Conservation (phyloP, 1,140 invertebrate species). For the Heliconius hewitsoni region DNA sequence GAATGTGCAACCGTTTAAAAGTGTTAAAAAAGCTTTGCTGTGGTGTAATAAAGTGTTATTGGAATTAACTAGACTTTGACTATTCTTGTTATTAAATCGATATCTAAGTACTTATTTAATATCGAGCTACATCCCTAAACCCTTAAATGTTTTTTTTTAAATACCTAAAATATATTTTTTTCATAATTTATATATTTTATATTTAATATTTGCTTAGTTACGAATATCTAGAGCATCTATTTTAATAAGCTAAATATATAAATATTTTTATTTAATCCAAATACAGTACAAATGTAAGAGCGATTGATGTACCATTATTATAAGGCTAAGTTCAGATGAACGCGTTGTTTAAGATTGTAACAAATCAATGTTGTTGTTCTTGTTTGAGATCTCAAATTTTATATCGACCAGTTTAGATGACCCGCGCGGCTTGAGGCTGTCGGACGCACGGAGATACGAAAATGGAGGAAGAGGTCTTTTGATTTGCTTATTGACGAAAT, state of each 20-base stretch:
- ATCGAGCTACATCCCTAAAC: neutral
- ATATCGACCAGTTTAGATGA: too few relatives aligned
- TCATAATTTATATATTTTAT: neutral
- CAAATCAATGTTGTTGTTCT: too few relatives aligned
- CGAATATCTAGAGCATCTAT: neutral
- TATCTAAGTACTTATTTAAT: constrained; percentile 4
- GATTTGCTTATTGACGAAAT: too few relatives aligned
- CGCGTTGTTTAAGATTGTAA: too few relatives aligned
- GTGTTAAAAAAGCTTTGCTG: constrained; percentile 11
- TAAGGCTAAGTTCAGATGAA: neutral
- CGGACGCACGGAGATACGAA: too few relatives aligned
- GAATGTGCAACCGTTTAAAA: constrained; percentile 14
- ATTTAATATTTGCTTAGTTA: neutral
- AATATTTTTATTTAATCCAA: neutral
- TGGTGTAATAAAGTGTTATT: constrained; percentile 15
- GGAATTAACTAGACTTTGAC: constrained; percentile 9
- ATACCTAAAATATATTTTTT: neutral
- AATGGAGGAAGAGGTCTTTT: too few relatives aligned
- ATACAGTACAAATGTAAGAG: neutral
- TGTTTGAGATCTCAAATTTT: too few relatives aligned
- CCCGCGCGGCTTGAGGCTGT: too few relatives aligned
- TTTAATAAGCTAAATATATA: neutral
- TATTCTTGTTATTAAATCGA: constrained; percentile 7
- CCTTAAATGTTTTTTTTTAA: neutral
- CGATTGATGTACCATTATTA: neutral